These are phyloP conservation scores for Digitonthophagus gazella DNA, from an alignment of 2,888 invertebrate species.

Conservation along the genomic window DNA sequence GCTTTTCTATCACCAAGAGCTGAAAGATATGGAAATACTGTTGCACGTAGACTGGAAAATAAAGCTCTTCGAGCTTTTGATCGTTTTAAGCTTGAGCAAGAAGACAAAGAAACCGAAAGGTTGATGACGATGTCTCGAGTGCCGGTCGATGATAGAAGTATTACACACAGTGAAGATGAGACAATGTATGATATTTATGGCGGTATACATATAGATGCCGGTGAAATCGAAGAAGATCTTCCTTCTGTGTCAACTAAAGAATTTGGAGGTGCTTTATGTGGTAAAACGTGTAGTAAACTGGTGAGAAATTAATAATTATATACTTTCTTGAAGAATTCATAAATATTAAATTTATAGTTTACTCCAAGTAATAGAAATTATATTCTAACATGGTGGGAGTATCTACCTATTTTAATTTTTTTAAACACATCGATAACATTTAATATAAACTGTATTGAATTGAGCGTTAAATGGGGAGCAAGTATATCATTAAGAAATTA, in stretches of 20 bases:
- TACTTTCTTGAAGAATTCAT: not conserved
- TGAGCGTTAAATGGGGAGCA: slow-evolving; percentile 3
- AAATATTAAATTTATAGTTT: slow-evolving; percentile 1
- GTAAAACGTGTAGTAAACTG: not conserved
- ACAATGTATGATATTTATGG: not conserved
- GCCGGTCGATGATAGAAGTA: not conserved
- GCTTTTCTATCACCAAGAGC: slow-evolving; percentile 1
- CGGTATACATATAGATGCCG: not conserved
- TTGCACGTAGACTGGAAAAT: slow-evolving; percentile 1
- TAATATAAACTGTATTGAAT: not conserved
- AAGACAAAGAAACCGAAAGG: slow-evolving; percentile 4
- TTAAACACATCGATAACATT: not conserved
- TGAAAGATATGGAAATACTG: not conserved
- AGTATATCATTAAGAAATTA: not conserved
- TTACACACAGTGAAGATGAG: not conserved
- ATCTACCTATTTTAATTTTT: not conserved
- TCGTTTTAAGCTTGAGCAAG: not conserved
- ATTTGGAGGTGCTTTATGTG: not conserved
- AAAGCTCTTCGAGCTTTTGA: not conserved
- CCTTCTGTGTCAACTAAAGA: too few relatives aligned
- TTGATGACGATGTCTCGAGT: not conserved
- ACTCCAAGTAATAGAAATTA: not conserved
- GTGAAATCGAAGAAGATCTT: not conserved
- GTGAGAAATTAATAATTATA: not conserved
- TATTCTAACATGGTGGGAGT: slow-evolving; percentile 9